phyloP scores from a whole-genome alignment of 2,113 vertebrate species.

The Archocentrus centrarchus region DNA sequence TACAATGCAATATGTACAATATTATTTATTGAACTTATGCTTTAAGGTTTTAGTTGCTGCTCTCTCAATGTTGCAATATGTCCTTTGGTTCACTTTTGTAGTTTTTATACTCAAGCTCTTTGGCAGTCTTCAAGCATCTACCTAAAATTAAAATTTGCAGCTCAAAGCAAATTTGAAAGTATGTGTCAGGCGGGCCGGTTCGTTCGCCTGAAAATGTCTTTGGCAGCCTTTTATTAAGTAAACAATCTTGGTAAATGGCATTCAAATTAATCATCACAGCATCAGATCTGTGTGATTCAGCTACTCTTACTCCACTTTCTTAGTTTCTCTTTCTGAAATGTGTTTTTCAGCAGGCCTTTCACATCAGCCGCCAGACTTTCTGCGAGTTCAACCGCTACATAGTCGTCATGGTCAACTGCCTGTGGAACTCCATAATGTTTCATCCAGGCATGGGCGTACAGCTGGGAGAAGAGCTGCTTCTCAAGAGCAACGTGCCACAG shows the following conservation, averaged over 20 bases:
- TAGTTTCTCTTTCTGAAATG: background rate
- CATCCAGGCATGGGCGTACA: slow-evolving; percentile 74
- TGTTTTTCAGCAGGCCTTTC: slow-evolving; percentile 76
- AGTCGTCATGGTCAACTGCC: slow-evolving; percentile 86
- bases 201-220: slow-evolving; percentile 40
- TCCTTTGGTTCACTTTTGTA: background rate
- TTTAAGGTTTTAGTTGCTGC: background rate
- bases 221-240: slow-evolving; percentile 26
- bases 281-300: background rate
- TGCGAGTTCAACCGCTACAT: slow-evolving; percentile 89
- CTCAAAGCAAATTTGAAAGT: slow-evolving; percentile 23
- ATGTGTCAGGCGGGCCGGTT: slow-evolving; percentile 5
- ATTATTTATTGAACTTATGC: background rate
- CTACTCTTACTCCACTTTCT: background rate
- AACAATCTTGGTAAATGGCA: slow-evolving; percentile 29
- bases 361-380: slow-evolving; percentile 86
- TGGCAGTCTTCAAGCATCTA: slow-evolving; percentile 23
- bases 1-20: background rate
- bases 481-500: slow-evolving; percentile 73
- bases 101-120: slow-evolving; percentile 16
- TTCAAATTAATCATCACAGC: slow-evolving; percentile 35
- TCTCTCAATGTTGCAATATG: background rate
- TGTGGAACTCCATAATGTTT: slow-evolving; percentile 89
- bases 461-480: slow-evolving; percentile 80
- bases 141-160: background rate